Base-by-base conservation (phyloP, 2,797 vertebrate genomes). In the Muscicapa comitata region DNA sequence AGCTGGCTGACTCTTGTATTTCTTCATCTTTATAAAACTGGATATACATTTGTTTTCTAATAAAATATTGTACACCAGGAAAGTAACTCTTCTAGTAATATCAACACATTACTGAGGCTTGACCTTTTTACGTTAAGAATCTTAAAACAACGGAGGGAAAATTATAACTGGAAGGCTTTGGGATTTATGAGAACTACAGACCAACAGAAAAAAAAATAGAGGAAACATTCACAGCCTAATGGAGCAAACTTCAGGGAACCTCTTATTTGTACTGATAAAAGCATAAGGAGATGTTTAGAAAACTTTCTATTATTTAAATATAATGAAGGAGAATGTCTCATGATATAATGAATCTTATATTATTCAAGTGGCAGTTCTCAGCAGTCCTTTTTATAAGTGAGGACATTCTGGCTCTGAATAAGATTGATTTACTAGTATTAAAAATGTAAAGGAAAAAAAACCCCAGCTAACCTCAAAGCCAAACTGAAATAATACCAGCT, bases 391-490 rank as follows among this genome's bases (percentile, higher is more conserved):
- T 31, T 10, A 48, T 48, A 33, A 72, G 37, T 31, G 25, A 6
- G 26, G 8, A 45, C 21, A 77, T 15, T 50, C 57, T 35, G 24
- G 4, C 11, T 74, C 37, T 75, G 29, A 79, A 58, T 42, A n/a
- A 75, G 25, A 67, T 16, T 38, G 2, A 58, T 38, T 58, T 77
- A 54, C 29, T 57, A 29, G 10, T 29, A 87, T 13, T 25, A 31
- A 59, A 76, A 55, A 45, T 11, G 1, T 25, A 72, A 72, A 18
- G 4, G 1, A 4, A 43, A 70, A 71, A 71, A 45, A 7, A 0
- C 2, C 0, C 0, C 15, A 59, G 17, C 2, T 43, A 51, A 72
- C 7, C 28, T 61, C 47, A 88, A 70, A 68, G 10, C 6, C 53
- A 90, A 92, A 45, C 17, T 66, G 50, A 74, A 24, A 40, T 37